These are phyloP conservation scores for Aythya baeri DNA, from an alignment of 2,113 vertebrate species.

Conservation along the genomic window DNA sequence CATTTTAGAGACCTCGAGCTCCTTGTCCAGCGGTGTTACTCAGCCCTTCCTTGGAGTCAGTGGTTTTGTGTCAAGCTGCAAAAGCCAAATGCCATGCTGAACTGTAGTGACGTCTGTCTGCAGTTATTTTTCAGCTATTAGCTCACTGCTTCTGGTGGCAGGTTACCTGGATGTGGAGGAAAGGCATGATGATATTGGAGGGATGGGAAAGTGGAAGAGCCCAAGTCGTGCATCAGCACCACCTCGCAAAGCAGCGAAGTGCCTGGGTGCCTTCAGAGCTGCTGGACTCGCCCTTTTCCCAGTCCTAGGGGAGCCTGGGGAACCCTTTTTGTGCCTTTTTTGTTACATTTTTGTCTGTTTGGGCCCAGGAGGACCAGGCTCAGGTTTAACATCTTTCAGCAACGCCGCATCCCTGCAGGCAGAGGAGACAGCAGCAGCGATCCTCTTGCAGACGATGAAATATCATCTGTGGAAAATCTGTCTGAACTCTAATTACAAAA, in stretches of 20 bases:
- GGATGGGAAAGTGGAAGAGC: not conserved
- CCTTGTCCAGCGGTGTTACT: not conserved
- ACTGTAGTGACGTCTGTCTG: not conserved
- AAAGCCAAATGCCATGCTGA: not conserved
- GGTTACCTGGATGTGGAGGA: not conserved
- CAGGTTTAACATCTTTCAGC: not conserved
- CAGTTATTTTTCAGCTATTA: rapidly evolving
- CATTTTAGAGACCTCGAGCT: not conserved
- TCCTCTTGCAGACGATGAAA: not conserved
- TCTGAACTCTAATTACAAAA: slow-evolving; percentile 51
- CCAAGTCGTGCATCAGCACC: rapidly evolving
- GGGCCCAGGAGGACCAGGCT: not conserved
- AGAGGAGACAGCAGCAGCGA: not conserved
- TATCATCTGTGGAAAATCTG: slow-evolving; percentile 32
- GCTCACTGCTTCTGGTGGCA: not conserved
- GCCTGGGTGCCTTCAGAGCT: rapidly evolving
- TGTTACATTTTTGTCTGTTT: not conserved
- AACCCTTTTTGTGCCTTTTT: no score
- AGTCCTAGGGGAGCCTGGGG: not conserved
- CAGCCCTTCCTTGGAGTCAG: rapidly evolving
- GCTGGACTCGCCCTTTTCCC: not conserved
- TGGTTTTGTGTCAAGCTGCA: not conserved
- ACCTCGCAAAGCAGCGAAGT: rapidly evolving
- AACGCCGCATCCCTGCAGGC: not conserved
- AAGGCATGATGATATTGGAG: not conserved